A percentile compares a stretch with the other conserved stretches of the same genome.
Evolutionary conservation across 2,888 invertebrate genomes (phyloP).

Genomic region (Resseliella maxima): DNA sequence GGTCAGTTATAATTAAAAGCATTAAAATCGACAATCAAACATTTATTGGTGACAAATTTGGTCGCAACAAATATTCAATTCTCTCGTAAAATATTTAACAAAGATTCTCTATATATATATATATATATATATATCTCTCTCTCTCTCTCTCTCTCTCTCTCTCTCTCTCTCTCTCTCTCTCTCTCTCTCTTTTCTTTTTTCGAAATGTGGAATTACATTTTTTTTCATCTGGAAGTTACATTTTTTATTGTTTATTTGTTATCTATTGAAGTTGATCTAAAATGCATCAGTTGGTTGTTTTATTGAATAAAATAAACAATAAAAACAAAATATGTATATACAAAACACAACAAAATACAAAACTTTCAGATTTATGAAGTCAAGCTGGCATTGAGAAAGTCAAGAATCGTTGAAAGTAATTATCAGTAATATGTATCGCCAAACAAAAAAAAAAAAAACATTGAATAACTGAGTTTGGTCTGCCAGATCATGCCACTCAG

Average conservation of each 20-base stretch:
- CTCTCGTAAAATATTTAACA: too few species aligned
- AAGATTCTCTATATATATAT: too few species aligned
- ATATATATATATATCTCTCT: too few species aligned
- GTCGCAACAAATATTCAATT: too few species aligned
- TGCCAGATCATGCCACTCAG: not conserved
- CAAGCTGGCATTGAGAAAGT: not conserved
- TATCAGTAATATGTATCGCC: not conserved
- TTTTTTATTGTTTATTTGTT: not conserved
- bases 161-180: too few species aligned
- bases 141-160: too few species aligned
- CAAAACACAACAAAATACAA: not conserved
- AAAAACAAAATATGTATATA: not conserved
- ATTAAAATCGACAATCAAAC: too few species aligned
- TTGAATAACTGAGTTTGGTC: not conserved
- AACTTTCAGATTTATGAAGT: not conserved
- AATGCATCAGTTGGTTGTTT: not conserved
- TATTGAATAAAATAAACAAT: not conserved
- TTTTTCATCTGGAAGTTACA: not conserved
- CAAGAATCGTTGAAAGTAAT: not conserved
- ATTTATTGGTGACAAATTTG: too few species aligned
- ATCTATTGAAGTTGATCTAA: not conserved
- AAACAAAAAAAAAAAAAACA: not conserved
- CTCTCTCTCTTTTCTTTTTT: too few species aligned
- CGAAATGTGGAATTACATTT: too few species aligned
- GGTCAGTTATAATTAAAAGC: too few species aligned